A percentile compares a stretch with the other conserved stretches of the same genome.
phyloP scores from a whole-genome alignment of 2,888 invertebrate species.

The Coronaproctus castanopsis region DNA sequence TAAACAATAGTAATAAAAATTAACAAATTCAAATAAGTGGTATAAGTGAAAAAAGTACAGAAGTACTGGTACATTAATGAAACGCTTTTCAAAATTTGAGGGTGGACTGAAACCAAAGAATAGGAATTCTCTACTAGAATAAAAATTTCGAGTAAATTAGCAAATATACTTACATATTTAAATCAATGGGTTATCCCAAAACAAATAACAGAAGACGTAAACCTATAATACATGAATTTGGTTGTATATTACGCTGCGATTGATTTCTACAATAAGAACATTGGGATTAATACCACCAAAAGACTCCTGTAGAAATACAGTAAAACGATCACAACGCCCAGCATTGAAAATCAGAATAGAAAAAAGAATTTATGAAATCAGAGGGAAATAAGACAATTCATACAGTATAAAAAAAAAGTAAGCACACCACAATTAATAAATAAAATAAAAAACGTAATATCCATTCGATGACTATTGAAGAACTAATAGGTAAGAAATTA shows the following conservation, averaged over 20 bases:
- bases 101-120: neutral
- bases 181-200: neutral
- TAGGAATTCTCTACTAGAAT: neutral
- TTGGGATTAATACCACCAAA: neutral
- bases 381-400: neutral
- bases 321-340: neutral
- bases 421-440: too few species aligned
- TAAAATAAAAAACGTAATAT: too few species aligned
- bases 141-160: neutral
- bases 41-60: neutral
- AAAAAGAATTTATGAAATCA: neutral
- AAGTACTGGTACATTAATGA: neutral
- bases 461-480: too few species aligned
- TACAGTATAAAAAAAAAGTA: too few species aligned
- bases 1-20: neutral
- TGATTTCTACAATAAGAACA: neutral
- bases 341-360: neutral
- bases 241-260: neutral
- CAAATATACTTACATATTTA: neutral
- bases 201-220: neutral
- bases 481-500: too few species aligned
- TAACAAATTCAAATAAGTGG: neutral
- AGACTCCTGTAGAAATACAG: neutral
- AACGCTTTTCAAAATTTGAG: neutral
- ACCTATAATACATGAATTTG: neutral